Conservation (phyloP, 2,113 vertebrate species). For the Pteruthius melanotis region DNA sequence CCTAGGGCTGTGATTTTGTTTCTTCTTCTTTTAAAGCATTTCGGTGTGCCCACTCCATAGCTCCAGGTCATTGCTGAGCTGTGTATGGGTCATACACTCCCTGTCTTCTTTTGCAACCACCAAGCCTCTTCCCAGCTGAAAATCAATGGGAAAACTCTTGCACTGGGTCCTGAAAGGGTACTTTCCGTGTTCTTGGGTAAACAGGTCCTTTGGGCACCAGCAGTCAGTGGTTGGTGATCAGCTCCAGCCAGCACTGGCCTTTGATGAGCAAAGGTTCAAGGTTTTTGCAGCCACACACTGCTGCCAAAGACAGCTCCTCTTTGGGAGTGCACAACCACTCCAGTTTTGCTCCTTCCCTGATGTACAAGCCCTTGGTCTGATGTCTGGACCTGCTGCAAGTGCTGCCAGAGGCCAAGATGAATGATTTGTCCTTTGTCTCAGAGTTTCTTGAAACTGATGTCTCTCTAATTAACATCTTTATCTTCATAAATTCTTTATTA, state of each 20-base stretch:
- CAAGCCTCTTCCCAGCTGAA: not conserved
- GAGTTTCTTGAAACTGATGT: not conserved
- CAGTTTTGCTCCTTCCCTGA: not conserved
- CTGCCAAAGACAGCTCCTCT: not conserved
- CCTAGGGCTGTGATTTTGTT: not conserved
- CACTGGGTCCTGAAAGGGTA: not conserved
- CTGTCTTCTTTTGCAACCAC: not conserved
- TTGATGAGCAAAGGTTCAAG: not conserved
- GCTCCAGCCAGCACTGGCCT: not conserved
- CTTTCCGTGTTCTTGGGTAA: fast-evolving
- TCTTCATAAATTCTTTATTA: not conserved
- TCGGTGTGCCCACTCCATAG: not conserved
- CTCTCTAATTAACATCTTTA: not conserved
- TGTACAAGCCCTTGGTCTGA: not conserved
- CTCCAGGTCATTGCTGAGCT: not conserved
- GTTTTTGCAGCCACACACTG: not conserved
- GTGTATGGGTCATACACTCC: not conserved
- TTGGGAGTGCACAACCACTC: too few species aligned
- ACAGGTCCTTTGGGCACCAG: not conserved
- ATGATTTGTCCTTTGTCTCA: not conserved
- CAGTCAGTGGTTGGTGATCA: fast-evolving
- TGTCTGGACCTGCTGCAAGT: fast-evolving
- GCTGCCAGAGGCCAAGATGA: not conserved
- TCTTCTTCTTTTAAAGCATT: not conserved
- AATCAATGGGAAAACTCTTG: not conserved